These are phyloP conservation scores for Lutjanus argentimaculatus DNA, from an alignment of 2,797 vertebrate genomes.

Conservation along the genomic window DNA sequence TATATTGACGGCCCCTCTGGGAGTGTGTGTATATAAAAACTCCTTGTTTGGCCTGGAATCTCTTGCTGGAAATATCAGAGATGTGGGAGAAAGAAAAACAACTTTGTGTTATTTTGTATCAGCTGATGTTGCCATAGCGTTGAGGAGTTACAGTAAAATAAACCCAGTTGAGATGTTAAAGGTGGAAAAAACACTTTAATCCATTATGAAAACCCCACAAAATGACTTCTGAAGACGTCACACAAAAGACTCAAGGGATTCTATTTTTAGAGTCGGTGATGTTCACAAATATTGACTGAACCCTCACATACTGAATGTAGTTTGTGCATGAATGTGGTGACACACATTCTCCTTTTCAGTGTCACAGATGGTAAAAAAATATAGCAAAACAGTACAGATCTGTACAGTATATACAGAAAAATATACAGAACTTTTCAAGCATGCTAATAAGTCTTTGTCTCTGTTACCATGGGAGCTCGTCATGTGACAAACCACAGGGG, in stretches of 20 bases:
- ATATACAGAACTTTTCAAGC: constrained; percentile 43
- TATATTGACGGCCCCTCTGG: constrained; percentile 43
- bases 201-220: background rate
- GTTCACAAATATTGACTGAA: constrained; percentile 2
- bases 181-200: constrained; percentile 12
- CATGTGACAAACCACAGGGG: constrained; percentile 67
- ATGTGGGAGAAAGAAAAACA: background rate
- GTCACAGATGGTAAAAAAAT: constrained; percentile 13
- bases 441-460: constrained; percentile 70
- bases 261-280: background rate
- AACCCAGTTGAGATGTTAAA: constrained; percentile 5
- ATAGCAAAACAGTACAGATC: background rate
- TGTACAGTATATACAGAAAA: background rate
- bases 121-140: background rate
- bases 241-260: background rate
- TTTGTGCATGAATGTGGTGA: background rate
- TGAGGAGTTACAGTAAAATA: background rate
- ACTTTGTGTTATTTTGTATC: constrained; percentile 5
- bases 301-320: background rate
- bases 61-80: constrained; percentile 23
- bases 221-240: background rate
- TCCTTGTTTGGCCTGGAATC: constrained; percentile 3
- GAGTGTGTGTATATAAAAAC: constrained; percentile 27
- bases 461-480: constrained; percentile 72
- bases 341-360: background rate